Evolutionary conservation across 2,797 vertebrate species (phyloP), one percentile per base, ranked within the genome.

Genomic region (Leuciscus waleckii): DNA sequence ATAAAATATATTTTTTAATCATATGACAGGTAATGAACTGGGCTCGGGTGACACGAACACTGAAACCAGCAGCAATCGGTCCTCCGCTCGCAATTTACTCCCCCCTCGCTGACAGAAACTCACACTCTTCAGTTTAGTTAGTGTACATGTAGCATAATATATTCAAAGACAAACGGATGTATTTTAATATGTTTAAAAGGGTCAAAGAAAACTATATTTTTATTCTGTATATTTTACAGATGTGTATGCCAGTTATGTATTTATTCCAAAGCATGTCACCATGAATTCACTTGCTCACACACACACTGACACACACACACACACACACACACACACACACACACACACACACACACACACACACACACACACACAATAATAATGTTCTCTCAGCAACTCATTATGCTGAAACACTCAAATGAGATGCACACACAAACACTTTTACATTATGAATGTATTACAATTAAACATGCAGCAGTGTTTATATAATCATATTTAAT

Each of bases 61-160:
- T 6, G 93, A 95, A 89, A 95, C 90, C 71, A 83, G 43, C 63
- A 83, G 26, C 23, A 51, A 95, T 86, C 96, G 71, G 58, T 92
- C 96, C 67, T 90, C 94, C 0, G 92, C 94, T 90, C 94, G 93
- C 82, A 98, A 97, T 93, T 93, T 96, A 92, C 92, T 97, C 89
- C 96, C 94, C 84, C 98, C 98, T 89, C 98, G 97, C 95, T 99
- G 97, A 99, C 94, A 87, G 74, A 83, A 21, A 74, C 79, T 81
- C 51, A 76, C 81, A 39, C 10, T 75, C 80, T 86, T 86, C 86
- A 85, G 89, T 83, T 88, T 82, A 49, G 87, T 92, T 91, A 89
- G 92, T 94, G 89, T 88, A 90, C 91, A 95, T 96, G 94, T 96
- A 95, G 94, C 95, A 92, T 86, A 87, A 56, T 95, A 95, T 96